Conservation (phyloP, 2,797 vertebrate species). For the Coilia nasus region DNA sequence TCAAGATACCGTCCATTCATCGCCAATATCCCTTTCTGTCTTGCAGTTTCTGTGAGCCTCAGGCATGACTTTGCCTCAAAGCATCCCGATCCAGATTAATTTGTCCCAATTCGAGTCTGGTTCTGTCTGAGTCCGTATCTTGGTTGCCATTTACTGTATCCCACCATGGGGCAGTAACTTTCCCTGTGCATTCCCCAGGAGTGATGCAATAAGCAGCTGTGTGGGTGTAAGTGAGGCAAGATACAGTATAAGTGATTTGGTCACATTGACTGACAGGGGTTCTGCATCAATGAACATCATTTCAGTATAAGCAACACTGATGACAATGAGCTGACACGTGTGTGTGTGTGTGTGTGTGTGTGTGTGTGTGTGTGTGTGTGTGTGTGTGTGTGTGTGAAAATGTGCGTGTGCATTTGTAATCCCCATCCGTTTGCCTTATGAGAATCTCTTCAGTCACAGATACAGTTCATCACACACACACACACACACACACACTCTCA, state of each 20-base stretch:
- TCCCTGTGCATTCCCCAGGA: neutral
- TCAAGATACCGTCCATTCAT: neutral
- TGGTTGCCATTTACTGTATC: too few relatives aligned
- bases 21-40: neutral
- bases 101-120: neutral
- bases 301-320: too few relatives aligned
- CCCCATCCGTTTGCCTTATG: too few relatives aligned
- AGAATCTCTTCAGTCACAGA: too few relatives aligned
- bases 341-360: too few relatives aligned
- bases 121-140: neutral
- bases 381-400: too few relatives aligned
- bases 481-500: too few relatives aligned
- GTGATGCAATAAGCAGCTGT: neutral
- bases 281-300: slow-evolving; percentile 14
- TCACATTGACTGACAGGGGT: neutral
- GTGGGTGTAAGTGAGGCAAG: neutral
- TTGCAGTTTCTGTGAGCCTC: neutral
- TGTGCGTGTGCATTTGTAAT: too few relatives aligned
- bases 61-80: neutral
- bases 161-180: too few relatives aligned
- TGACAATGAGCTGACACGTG: too few relatives aligned
- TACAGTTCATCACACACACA: too few relatives aligned
- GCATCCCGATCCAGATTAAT: neutral
- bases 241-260: neutral
- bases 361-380: too few relatives aligned